These are phyloP conservation scores for Dreissena rostriformis DNA, from an alignment of 1,140 invertebrate species.

Conservation along the genomic window DNA sequence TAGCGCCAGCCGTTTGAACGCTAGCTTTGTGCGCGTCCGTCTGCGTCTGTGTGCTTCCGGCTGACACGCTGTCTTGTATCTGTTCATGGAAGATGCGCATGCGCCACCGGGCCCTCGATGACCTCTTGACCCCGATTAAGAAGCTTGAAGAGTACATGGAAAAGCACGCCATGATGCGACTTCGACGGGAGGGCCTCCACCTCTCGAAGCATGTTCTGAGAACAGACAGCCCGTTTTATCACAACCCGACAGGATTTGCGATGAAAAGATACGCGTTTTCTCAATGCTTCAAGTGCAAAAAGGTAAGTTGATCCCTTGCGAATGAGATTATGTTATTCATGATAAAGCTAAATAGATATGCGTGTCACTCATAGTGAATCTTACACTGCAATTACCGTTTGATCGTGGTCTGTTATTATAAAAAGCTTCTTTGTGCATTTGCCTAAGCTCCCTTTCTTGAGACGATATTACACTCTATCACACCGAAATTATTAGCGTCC, in stretches of 20 bases:
- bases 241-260: slow-evolving; percentile 92
- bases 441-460: too few relatives aligned
- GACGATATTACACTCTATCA: too few relatives aligned
- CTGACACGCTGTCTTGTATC: neutral
- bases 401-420: too few relatives aligned
- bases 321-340: too few relatives aligned
- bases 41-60: neutral
- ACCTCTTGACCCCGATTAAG: slow-evolving; percentile 90
- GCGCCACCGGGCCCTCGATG: slow-evolving; percentile 89
- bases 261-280: slow-evolving; percentile 99
- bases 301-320: slow-evolving; percentile 83
- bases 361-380: too few relatives aligned
- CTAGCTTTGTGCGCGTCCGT: too few relatives aligned
- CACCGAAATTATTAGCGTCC: neutral
- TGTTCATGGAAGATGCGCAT: slow-evolving; percentile 86
- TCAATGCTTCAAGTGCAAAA: slow-evolving; percentile 98
- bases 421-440: too few relatives aligned
- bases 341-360: too few relatives aligned
- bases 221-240: slow-evolving; percentile 85
- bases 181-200: slow-evolving; percentile 97
- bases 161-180: slow-evolving; percentile 95
- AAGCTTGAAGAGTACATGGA: slow-evolving; percentile 93
- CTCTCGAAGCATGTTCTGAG: slow-evolving; percentile 87
- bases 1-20: too few relatives aligned
- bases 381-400: too few relatives aligned